Base-by-base conservation (phyloP, 2,888 invertebrate species). In the Trichopoda pennipes region DNA sequence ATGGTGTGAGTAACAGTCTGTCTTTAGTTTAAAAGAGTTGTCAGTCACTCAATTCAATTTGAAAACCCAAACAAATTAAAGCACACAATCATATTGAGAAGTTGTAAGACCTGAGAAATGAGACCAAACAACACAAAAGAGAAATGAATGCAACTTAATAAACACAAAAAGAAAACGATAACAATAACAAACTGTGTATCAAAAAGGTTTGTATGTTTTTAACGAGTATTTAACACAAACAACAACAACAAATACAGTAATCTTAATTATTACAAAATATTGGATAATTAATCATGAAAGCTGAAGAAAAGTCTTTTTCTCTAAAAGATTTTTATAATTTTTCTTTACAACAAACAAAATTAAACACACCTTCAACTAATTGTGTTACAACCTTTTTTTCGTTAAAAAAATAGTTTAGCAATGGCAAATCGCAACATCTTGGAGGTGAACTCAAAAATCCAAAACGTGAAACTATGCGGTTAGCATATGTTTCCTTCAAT, bases 11-110 rank as follows among this genome's bases (percentile, higher is more conserved):
- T 56, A 23, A 14, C 51, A 68, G 53, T 69, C 63, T 51, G 68
- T 58, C 69, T 78, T 74, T 70, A 76, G 75, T 51, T 58, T 79
- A 76, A 82, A 82, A 82, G 82, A 82, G 82, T 79, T 82, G 79
- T 82, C 82, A 82, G 82, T 82, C 82, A 79, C 42, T 76, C 75
- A 70, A 75, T 82, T 72, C 74, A 78, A 77, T 69, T 28, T 74
- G 17, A 32, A 72, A 51, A 10, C 49, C 56, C 68, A 51, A 23
- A 42, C 70, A 70, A 64, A 79, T 79, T 80, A 70, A 70, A 60
- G 58, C 23, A 44, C 69, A 80, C 72, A 72, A 66, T 66, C 72
- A 66, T 72, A 49, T 58, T 42, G 23, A 60, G 4, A 35, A 14
- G 47, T 60, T 69, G 47, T 60, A 28, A 42, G 58, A 19, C 6